Conservation (phyloP, 2,113 vertebrate genomes). For the Triplophysa tibetana region DNA sequence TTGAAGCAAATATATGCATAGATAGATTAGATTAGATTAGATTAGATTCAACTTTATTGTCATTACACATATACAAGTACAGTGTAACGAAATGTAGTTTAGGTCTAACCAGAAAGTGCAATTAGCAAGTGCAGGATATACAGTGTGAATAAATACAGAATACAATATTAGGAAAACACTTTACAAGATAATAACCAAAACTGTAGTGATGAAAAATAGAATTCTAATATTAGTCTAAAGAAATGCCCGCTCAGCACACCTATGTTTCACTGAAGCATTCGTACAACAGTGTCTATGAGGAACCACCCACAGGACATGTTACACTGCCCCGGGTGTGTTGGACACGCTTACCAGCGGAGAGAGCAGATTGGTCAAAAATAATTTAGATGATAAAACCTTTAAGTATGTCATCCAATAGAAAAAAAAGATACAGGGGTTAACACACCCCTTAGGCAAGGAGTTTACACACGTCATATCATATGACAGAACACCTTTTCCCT, state of each 20-base stretch:
- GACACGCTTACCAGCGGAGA: conserved; percentile 48
- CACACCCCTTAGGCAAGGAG: conserved; percentile 46
- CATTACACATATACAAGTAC: too few relatives aligned
- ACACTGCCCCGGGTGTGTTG: conserved; percentile 62
- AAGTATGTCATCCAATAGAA: conserved; percentile 52
- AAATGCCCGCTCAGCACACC: conserved; percentile 48
- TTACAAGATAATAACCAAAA: conserved; percentile 24
- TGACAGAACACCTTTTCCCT: conserved; percentile 56
- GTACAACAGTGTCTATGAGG: conserved; percentile 58
- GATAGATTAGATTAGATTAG: too few relatives aligned
- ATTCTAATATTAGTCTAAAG: conserved; percentile 38
- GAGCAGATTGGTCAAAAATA: conserved; percentile 54
- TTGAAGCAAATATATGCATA: conserved; percentile 26
- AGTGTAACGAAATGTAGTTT: too few relatives aligned
- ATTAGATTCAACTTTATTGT: too few relatives aligned
- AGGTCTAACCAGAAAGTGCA: too few relatives aligned
- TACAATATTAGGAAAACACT: too few relatives aligned
- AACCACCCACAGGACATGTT: conserved; percentile 52
- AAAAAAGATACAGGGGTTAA: conserved; percentile 43
- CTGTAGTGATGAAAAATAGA: background rate
- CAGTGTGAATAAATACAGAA: too few relatives aligned
- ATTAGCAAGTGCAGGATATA: too few relatives aligned
- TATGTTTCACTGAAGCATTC: conserved; percentile 59
- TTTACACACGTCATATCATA: conserved; percentile 64
- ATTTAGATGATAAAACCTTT: conserved; percentile 58